Conservation (phyloP, 1,140 invertebrate genomes). For the Armadillidium nasatum region DNA sequence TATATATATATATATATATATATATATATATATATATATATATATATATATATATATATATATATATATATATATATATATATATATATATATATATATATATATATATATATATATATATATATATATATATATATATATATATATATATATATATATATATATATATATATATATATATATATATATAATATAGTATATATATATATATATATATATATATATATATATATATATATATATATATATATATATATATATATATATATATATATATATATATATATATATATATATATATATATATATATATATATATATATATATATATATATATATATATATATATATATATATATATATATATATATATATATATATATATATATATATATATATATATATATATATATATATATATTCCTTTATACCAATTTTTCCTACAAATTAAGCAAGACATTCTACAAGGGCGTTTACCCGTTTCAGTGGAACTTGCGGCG, state of each 20-base stretch:
- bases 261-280: slow-evolving; percentile 7
- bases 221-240: slow-evolving; percentile 8
- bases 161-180: slow-evolving; percentile 15
- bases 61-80: not conserved
- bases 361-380: not conserved
- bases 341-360: slow-evolving; percentile 14
- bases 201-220: not conserved
- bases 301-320: not conserved
- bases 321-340: slow-evolving; percentile 10
- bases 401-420: not conserved
- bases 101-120: not conserved
- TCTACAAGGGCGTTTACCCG: slow-evolving; percentile 78
- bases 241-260: slow-evolving; percentile 9
- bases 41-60: slow-evolving; percentile 1
- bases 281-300: not conserved
- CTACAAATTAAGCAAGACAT: slow-evolving; percentile 94
- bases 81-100: not conserved
- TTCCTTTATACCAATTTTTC: slow-evolving; percentile 82
- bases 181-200: slow-evolving; percentile 9
- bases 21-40: slow-evolving; percentile 10
- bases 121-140: slow-evolving; percentile 9
- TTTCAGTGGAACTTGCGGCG: slow-evolving; percentile 79
- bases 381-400: not conserved
- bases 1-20: slow-evolving; percentile 3
- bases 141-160: not conserved